A percentile compares a stretch with the other conserved stretches of the same genome.
These are phyloP conservation scores for Acronicta psi DNA, from an alignment of 2,888 invertebrate genomes.

Conservation along the genomic window DNA sequence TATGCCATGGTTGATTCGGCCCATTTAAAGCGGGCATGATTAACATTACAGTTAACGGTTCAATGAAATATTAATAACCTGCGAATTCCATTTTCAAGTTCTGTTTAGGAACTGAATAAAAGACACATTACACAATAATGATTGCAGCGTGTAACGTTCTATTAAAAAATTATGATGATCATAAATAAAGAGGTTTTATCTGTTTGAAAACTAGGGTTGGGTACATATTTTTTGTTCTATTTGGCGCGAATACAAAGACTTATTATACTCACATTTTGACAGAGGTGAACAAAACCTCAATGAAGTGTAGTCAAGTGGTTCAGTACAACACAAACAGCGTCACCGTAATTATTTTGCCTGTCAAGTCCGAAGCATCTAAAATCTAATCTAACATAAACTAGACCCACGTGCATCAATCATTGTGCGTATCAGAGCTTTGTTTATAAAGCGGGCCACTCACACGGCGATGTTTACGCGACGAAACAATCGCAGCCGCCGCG, in stretches of 20 bases:
- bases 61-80: slow-evolving; percentile 45
- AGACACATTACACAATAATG: too few relatives aligned
- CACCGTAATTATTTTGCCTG: neutral
- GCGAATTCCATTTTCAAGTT: slow-evolving; percentile 23
- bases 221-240: too few relatives aligned
- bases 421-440: slow-evolving; percentile 29
- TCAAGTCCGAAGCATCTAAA: neutral
- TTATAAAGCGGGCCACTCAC: slow-evolving; percentile 41
- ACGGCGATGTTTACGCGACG: slow-evolving; percentile 29
- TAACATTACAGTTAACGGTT: slow-evolving; percentile 34
- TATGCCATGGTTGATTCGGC: slow-evolving; percentile 38
- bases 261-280: neutral
- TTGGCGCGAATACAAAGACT: neutral
- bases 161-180: too few relatives aligned
- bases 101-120: slow-evolving; percentile 1
- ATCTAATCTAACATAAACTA: neutral
- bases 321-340: too few relatives aligned
- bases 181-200: too few relatives aligned
- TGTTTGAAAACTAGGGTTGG: neutral
- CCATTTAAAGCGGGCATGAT: slow-evolving; percentile 37
- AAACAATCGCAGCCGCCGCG: slow-evolving; percentile 37
- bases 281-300: neutral
- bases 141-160: too few relatives aligned
- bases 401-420: slow-evolving; percentile 12
- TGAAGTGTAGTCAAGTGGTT: too few relatives aligned